Evolutionary conservation across 2,797 vertebrate genomes (phyloP).

Genomic region (Sylvia borin): DNA sequence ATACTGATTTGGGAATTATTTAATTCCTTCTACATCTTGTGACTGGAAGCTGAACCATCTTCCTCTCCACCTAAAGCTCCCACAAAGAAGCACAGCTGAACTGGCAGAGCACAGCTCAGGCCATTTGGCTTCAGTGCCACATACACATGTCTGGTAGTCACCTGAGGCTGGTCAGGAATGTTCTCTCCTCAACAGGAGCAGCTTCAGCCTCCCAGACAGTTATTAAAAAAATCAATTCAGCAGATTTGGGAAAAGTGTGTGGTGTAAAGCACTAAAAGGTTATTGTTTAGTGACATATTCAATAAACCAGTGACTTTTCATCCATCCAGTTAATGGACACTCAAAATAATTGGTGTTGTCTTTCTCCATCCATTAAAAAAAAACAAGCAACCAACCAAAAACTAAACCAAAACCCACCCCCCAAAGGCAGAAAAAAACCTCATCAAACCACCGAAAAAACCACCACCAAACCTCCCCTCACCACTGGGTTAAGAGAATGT

Average conservation of each 20-base stretch:
- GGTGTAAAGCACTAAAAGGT: not conserved
- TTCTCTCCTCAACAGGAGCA: not conserved
- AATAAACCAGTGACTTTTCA: not conserved
- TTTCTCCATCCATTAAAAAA: not conserved
- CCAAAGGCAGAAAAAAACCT: not conserved
- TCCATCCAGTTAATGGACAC: not conserved
- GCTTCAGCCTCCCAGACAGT: not conserved
- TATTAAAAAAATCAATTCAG: not conserved
- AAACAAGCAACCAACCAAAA: not conserved
- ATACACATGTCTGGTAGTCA: not conserved
- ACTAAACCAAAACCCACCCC: not conserved
- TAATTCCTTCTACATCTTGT: not conserved
- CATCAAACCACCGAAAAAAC: not conserved
- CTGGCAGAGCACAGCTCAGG: not conserved
- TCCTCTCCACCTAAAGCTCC: not conserved
- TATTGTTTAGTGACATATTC: not conserved
- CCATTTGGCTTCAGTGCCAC: not conserved
- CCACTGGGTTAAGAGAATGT: constrained; percentile 33
- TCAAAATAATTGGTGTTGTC: not conserved
- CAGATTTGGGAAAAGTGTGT: not conserved
- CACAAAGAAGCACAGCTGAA: not conserved
- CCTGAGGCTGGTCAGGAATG: not conserved
- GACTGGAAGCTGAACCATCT: not conserved
- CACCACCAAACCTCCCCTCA: too few relatives aligned
- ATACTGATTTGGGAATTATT: not conserved